Percentiles rank a stretch among this genome's conserved stretches.
Conservation (phyloP, 2,797 vertebrate species). For the Crax fasciolata region DNA sequence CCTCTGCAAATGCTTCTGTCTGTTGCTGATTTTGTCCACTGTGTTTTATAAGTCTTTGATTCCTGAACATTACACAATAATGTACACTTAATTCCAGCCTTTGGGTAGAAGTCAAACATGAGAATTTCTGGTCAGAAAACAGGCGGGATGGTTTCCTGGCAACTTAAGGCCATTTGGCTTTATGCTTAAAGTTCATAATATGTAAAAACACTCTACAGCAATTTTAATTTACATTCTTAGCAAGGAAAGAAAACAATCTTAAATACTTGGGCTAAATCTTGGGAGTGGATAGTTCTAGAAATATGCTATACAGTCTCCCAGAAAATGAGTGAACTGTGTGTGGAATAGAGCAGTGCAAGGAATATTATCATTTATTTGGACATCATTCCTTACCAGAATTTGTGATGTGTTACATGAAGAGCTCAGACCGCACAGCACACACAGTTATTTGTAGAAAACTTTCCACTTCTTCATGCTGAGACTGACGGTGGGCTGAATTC, state of each 20-base stretch:
- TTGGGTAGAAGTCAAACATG: not conserved
- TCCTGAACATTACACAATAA: not conserved
- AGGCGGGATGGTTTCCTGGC: not conserved
- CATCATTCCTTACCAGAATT: not conserved
- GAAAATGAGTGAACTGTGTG: not conserved
- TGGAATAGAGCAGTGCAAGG: not conserved
- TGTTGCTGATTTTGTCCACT: not conserved
- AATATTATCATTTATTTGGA: constrained; percentile 22
- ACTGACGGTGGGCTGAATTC: not conserved
- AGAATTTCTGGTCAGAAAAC: constrained; percentile 1
- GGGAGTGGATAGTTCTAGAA: not conserved
- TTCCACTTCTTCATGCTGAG: constrained; percentile 26
- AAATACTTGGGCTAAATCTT: constrained; percentile 1
- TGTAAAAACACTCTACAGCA: not conserved
- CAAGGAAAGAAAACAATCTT: constrained; percentile 29
- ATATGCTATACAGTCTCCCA: not conserved
- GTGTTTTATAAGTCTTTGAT: not conserved
- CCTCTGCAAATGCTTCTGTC: not conserved
- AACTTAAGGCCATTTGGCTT: not conserved
- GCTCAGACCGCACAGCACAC: not conserved
- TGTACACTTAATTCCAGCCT: not conserved
- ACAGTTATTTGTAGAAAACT: constrained; percentile 37
- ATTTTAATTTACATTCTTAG: constrained; percentile 16
- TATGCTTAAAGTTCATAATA: constrained; percentile 11
- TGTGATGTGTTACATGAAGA: constrained; percentile 48